Conservation (phyloP, 37 sponge, comb jelly and placozoan genomes). For the Theonella swinhoei region DNA sequence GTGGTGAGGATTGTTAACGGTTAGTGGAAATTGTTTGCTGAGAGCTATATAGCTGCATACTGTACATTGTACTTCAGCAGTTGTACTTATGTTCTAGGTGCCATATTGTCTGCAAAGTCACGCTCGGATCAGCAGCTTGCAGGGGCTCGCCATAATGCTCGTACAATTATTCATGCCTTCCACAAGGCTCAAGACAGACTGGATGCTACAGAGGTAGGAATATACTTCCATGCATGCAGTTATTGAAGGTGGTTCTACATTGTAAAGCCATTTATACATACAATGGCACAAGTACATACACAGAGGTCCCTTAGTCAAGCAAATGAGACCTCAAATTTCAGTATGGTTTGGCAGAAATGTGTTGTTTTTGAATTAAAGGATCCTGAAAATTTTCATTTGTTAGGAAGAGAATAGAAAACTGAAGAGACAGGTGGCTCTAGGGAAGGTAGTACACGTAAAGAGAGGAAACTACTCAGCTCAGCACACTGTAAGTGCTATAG, state of each 20-base stretch:
- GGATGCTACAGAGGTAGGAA: constrained; percentile 25
- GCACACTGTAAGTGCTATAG: too few relatives aligned
- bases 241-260: too few relatives aligned
- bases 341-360: too few relatives aligned
- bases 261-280: background rate
- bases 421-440: background rate
- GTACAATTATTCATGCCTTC: constrained; percentile 44
- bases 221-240: too few relatives aligned
- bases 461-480: background rate
- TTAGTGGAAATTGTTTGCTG: constrained; percentile 25
- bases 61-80: background rate
- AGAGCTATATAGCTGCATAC: background rate
- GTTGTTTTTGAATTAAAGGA: too few relatives aligned
- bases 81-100: constrained; percentile 6
- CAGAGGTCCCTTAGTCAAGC: background rate
- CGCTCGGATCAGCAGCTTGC: constrained; percentile 28
- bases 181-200: constrained; percentile 58
- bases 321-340: too few relatives aligned
- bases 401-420: background rate
- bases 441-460: background rate
- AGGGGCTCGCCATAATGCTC: constrained; percentile 24
- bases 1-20: constrained; percentile 93
- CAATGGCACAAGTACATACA: background rate
- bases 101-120: constrained; percentile 50
- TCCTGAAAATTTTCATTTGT: background rate